Conservation (phyloP, 2,797 vertebrate genomes). For the Cuculus canorus region DNA sequence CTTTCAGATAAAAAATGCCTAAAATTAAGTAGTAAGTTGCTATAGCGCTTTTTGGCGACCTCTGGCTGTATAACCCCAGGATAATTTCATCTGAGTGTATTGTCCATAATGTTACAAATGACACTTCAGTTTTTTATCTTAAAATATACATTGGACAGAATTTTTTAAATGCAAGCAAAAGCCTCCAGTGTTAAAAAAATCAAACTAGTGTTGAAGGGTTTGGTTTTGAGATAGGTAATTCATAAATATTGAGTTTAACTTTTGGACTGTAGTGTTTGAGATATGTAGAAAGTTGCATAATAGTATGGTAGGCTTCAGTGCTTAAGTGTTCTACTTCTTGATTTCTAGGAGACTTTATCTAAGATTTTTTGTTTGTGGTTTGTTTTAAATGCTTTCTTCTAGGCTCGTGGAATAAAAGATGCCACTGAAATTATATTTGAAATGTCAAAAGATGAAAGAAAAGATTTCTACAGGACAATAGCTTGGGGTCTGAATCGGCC, state of each 20-base stretch:
- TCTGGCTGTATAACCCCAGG: not conserved
- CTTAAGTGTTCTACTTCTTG: not conserved
- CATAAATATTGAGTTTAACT: not conserved
- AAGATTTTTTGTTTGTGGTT: constrained; percentile 27
- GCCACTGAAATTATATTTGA: constrained; percentile 99
- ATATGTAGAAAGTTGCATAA: not conserved
- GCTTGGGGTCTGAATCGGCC: constrained; percentile 95
- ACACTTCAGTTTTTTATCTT: not conserved
- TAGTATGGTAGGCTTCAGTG: not conserved
- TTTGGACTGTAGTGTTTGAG: not conserved
- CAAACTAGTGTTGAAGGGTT: not conserved
- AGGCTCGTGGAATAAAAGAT: constrained; percentile 95
- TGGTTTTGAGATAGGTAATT: not conserved
- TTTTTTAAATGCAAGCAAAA: not conserved
- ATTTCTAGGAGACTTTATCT: constrained; percentile 16
- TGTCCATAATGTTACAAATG: not conserved
- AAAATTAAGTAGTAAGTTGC: not conserved
- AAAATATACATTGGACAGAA: not conserved
- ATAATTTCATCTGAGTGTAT: not conserved
- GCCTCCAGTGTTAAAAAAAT: not conserved
- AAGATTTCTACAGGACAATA: constrained; percentile 99
- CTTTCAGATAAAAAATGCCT: not conserved
- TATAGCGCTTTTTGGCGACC: not conserved
- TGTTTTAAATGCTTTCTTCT: constrained; percentile 44
- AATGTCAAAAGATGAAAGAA: constrained; percentile 99